Percentiles rank a stretch among this genome's conserved stretches.
These are phyloP conservation scores for Chrysopilus asiliformis DNA, from an alignment of 2,888 invertebrate species.

Conservation along the genomic window DNA sequence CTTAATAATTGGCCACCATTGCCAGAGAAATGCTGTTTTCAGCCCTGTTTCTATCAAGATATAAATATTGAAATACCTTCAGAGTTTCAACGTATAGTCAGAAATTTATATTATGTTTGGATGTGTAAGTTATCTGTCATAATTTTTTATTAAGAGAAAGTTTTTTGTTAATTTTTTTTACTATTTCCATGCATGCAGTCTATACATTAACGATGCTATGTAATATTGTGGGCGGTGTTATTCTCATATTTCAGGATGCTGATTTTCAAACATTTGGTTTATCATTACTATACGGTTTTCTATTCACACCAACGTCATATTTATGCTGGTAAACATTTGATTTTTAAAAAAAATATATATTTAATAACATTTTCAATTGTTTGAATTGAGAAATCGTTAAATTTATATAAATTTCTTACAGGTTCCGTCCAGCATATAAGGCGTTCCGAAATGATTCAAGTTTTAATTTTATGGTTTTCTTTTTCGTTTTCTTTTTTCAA, in stretches of 20 bases:
- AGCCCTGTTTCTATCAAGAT: conserved; percentile 99
- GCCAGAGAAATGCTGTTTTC: conserved; percentile 81
- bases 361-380: not conserved
- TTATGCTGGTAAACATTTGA: conserved; percentile 63
- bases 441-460: conserved; percentile 98
- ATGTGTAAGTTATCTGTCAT: conserved; percentile 57
- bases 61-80: conserved; percentile 96
- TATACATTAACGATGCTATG: conserved; percentile 73
- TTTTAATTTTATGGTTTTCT: conserved; percentile 99
- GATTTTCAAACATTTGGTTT: conserved; percentile 69
- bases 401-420: too few relatives aligned
- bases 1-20: conserved; percentile 98
- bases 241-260: conserved; percentile 50
- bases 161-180: not conserved
- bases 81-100: conserved; percentile 93
- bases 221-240: conserved; percentile 76
- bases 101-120: conserved; percentile 92
- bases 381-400: not conserved
- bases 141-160: too few relatives aligned
- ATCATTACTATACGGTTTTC: conserved; percentile 71
- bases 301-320: conserved; percentile 95
- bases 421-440: conserved; percentile 94
- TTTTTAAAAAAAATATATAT: not conserved
- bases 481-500: conserved; percentile 97
- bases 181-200: conserved; percentile 41